Percentiles rank a stretch among this genome's conserved stretches.
Conservation (phyloP, 2,113 vertebrate genomes). For the Uria lomvia region DNA sequence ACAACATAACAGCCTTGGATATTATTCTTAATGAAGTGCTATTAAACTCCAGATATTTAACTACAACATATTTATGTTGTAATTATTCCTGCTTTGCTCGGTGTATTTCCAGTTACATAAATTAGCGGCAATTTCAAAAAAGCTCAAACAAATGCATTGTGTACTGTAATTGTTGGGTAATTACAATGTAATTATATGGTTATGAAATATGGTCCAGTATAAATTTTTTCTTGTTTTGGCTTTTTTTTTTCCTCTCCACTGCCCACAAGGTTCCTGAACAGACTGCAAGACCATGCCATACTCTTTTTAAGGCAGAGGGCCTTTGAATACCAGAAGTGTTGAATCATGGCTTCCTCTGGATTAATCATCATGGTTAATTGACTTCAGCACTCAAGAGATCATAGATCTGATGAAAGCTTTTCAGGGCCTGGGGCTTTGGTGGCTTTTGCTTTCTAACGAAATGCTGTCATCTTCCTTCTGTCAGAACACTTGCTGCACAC, state of each 20-base stretch:
- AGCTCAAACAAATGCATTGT: background rate
- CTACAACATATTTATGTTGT: constrained; percentile 34
- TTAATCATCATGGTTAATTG: background rate
- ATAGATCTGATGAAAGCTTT: background rate
- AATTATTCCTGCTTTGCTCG: constrained; percentile 36
- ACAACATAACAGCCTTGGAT: constrained; percentile 25
- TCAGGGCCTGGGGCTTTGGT: background rate
- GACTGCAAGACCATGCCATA: background rate
- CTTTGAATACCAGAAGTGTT: background rate
- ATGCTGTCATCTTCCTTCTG: background rate
- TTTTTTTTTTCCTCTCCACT: background rate
- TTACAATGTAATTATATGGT: background rate
- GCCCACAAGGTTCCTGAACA: background rate
- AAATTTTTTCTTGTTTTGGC: background rate
- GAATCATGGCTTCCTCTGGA: background rate
- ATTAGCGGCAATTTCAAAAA: background rate
- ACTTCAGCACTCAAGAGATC: background rate
- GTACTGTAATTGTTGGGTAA: background rate
- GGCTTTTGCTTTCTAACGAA: background rate
- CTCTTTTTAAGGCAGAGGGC: background rate
- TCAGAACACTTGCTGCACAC: background rate
- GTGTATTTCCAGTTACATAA: constrained; percentile 39
- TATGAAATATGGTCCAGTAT: background rate
- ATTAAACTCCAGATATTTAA: constrained; percentile 53
- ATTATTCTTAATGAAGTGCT: constrained; percentile 54